These are phyloP conservation scores for Bombus sibiricus DNA, from an alignment of 1,140 invertebrate species.

Conservation along the genomic window DNA sequence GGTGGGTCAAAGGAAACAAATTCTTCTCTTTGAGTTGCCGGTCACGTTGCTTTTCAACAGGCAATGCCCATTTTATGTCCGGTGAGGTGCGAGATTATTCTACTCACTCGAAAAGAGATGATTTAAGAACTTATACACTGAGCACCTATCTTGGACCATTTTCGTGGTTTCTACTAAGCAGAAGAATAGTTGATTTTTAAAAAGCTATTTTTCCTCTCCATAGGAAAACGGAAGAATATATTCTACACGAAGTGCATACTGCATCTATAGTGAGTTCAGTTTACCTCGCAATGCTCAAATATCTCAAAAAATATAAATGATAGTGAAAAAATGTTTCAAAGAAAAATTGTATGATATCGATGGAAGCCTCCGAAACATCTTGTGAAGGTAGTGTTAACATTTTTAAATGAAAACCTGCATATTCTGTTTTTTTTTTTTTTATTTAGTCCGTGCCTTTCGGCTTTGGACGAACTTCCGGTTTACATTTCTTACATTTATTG, in stretches of 20 bases:
- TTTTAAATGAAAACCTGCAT: too few relatives aligned
- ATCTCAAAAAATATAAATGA: too few relatives aligned
- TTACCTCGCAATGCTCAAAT: too few relatives aligned
- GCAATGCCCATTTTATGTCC: conserved; percentile 19
- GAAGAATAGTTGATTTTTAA: background rate
- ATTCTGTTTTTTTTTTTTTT: too few relatives aligned
- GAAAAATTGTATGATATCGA: too few relatives aligned
- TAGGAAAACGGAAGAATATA: too few relatives aligned
- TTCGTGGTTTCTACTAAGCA: background rate
- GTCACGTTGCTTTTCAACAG: conserved; percentile 17
- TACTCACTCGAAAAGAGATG: background rate
- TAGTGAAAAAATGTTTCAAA: background rate
- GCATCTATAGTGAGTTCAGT: too few relatives aligned
- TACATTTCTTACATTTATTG: too few relatives aligned
- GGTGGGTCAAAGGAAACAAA: background rate
- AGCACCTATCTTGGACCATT: background rate
- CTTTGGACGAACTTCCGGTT: too few relatives aligned
- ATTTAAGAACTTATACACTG: background rate
- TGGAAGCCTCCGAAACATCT: too few relatives aligned
- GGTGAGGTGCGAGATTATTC: conserved; percentile 13
- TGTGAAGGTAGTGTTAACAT: too few relatives aligned
- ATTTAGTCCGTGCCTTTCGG: too few relatives aligned
- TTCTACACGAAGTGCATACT: background rate
- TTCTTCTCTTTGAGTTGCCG: conserved; percentile 10
- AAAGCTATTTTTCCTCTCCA: background rate